Evolutionary conservation across 2,797 vertebrate genomes (phyloP).

Genomic region (Protosalanx chinensis): DNA sequence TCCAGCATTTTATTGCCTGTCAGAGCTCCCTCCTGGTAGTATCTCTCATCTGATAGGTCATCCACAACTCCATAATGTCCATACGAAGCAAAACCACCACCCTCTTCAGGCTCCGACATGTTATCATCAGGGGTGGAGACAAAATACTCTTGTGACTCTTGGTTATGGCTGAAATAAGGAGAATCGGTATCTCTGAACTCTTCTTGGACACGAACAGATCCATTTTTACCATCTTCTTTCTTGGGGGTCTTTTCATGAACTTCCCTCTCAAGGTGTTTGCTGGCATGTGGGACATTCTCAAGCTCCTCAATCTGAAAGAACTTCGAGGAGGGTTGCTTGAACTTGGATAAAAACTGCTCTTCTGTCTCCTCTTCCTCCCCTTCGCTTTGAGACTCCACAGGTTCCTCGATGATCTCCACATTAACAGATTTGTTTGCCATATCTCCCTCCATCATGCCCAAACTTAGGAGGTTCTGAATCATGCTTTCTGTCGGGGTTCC

Average conservation of each 20-base stretch:
- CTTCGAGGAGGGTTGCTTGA: slow-evolving; percentile 62
- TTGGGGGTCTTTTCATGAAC: slow-evolving; percentile 33
- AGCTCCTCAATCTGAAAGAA: slow-evolving; percentile 88
- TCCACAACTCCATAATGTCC: slow-evolving; percentile 80
- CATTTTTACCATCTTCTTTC: slow-evolving; percentile 46
- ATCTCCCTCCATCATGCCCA: slow-evolving; percentile 72
- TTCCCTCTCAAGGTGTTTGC: slow-evolving; percentile 45
- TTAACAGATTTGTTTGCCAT: slow-evolving; percentile 78
- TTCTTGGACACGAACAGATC: slow-evolving; percentile 73
- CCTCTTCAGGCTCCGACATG: slow-evolving; percentile 70
- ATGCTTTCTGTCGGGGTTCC: slow-evolving; percentile 75
- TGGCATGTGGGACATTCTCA: slow-evolving; percentile 69
- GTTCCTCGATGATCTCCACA: slow-evolving; percentile 89
- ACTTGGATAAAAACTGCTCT: slow-evolving; percentile 62
- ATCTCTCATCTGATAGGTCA: slow-evolving; percentile 76
- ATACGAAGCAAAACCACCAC: slow-evolving; percentile 77
- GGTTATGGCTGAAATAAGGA: slow-evolving; percentile 59
- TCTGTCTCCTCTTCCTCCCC: slow-evolving; percentile 63
- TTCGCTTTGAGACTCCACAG: slow-evolving; percentile 68
- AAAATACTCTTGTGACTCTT: slow-evolving; percentile 84
- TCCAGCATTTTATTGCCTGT: slow-evolving; percentile 48
- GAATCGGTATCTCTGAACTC: slow-evolving; percentile 63
- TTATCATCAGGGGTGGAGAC: slow-evolving; percentile 92
- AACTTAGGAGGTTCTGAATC: slow-evolving; percentile 80
- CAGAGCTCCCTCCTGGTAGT: slow-evolving; percentile 70